phyloP scores from a whole-genome alignment of 2,797 vertebrate genomes.

The Acropternis orthonyx region DNA sequence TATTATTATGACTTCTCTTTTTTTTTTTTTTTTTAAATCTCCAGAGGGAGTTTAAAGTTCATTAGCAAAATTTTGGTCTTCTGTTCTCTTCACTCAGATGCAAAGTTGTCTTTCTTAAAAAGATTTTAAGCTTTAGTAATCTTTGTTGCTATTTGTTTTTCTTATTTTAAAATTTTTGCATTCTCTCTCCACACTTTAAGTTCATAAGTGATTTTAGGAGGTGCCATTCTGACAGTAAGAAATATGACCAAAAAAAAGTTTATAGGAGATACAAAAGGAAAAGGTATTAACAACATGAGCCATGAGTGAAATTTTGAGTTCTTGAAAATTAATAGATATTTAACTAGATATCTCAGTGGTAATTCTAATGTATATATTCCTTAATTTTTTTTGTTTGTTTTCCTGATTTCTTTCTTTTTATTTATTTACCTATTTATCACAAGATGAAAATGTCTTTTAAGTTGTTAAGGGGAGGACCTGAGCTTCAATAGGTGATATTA shows the following conservation, averaged over 20 bases:
- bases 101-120: background rate
- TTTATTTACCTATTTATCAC: background rate
- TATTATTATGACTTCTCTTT: background rate
- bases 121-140: background rate
- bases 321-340: background rate
- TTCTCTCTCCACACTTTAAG: background rate
- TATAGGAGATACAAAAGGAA: background rate
- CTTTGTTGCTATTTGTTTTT: background rate
- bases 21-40: conserved; percentile 2
- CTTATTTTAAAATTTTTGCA: background rate
- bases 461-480: background rate
- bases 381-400: background rate
- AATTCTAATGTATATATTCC: background rate
- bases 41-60: conserved; percentile 3
- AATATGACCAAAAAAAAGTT: background rate
- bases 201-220: background rate
- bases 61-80: conserved; percentile 16
- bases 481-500: background rate
- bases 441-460: background rate
- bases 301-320: background rate
- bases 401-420: background rate
- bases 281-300: background rate
- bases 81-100: background rate
- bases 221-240: background rate
- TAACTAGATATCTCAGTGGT: background rate